Conservation (phyloP, 2,797 vertebrate species). For the Columba guinea region DNA sequence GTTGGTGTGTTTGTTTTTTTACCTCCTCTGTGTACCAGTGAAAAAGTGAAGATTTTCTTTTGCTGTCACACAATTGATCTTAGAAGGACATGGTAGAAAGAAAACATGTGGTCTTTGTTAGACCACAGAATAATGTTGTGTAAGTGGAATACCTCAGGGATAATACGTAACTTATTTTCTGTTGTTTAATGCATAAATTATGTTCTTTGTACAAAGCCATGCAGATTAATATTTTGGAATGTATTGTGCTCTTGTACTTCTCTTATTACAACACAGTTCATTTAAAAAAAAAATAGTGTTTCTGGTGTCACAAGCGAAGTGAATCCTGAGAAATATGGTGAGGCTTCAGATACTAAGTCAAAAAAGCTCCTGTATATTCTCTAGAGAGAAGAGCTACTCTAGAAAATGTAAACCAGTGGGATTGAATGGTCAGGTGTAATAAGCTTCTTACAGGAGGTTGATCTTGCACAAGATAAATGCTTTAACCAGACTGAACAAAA, state of each 20-base stretch:
- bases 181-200: neutral
- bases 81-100: neutral
- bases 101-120: slow-evolving; percentile 7
- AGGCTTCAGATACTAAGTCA: neutral
- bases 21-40: neutral
- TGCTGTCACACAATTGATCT: neutral
- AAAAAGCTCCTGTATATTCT: neutral
- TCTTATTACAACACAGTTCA: neutral
- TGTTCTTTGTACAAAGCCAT: neutral
- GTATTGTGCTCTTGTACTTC: neutral
- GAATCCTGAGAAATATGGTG: neutral
- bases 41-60: neutral
- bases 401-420: neutral
- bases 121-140: slow-evolving; percentile 10
- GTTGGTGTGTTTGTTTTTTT: neutral
- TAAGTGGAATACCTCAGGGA: slow-evolving; percentile 32
- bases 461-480: neutral
- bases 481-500: neutral
- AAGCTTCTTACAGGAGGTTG: neutral
- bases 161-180: slow-evolving; percentile 9
- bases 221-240: neutral
- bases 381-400: neutral
- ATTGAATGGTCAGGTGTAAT: neutral
- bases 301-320: neutral
- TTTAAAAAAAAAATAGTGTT: neutral